Conservation (phyloP, 2,797 vertebrate genomes). For the Syngnathus rostellatus region DNA sequence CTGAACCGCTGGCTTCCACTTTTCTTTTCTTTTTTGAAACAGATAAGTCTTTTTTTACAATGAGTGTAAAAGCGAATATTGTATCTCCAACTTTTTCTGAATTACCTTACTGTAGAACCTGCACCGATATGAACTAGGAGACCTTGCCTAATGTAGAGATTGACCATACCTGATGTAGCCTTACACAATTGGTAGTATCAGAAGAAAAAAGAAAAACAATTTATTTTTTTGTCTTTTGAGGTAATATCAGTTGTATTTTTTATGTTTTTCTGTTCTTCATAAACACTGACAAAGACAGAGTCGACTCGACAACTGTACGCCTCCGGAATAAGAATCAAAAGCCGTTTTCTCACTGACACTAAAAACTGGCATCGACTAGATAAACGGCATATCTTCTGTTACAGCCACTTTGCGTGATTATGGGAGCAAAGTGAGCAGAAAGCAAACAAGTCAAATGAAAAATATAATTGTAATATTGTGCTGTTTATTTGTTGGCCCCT, state of each 20-base stretch:
- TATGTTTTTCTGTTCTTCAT: not conserved
- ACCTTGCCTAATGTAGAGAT: too few species aligned
- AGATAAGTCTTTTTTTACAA: conserved; percentile 39
- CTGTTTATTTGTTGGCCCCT: conserved; percentile 65
- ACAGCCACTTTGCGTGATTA: not conserved
- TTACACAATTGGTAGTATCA: too few species aligned
- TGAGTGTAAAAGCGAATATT: conserved; percentile 52
- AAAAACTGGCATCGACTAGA: not conserved
- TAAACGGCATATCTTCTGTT: not conserved
- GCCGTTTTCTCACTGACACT: not conserved
- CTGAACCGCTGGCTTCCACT: conserved; percentile 57
- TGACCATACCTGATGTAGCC: too few species aligned
- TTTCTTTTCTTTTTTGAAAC: conserved; percentile 45
- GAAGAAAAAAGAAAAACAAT: too few species aligned
- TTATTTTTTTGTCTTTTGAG: too few species aligned
- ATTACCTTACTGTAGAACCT: not conserved
- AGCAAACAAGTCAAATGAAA: conserved; percentile 49
- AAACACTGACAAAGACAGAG: too few species aligned
- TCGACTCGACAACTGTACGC: not conserved
- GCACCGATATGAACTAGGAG: not conserved
- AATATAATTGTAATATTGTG: conserved; percentile 61
- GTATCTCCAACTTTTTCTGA: not conserved
- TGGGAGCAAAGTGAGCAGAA: conserved; percentile 47
- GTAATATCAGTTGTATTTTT: not conserved
- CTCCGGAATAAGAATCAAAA: not conserved